These are phyloP conservation scores for Agriopis marginaria DNA, from an alignment of 2,888 invertebrate genomes.

Conservation along the genomic window DNA sequence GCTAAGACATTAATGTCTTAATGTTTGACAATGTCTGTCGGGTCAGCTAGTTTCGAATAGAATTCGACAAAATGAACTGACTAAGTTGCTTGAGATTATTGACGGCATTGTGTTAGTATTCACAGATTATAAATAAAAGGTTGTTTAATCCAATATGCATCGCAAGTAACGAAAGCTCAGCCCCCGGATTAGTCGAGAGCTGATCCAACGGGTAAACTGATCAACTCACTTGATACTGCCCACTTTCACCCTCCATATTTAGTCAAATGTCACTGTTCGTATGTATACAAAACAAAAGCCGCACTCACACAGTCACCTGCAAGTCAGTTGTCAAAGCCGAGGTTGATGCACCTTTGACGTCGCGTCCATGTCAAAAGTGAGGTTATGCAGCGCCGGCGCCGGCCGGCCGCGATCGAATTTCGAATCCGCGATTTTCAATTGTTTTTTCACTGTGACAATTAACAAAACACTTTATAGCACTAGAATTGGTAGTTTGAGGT, in stretches of 20 bases:
- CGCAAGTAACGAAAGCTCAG: constrained; percentile 1
- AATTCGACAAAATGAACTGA: neutral
- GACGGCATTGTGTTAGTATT: neutral
- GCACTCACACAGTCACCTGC: constrained; percentile 77
- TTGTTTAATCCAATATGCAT: neutral
- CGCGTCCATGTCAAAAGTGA: constrained; percentile 63
- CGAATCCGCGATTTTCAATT: constrained; percentile 21
- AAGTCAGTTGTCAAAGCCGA: constrained; percentile 56
- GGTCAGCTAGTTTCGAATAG: constrained; percentile 1
- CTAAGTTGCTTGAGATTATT: neutral
- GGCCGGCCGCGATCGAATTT: constrained; percentile 51
- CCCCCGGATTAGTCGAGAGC: constrained; percentile 43
- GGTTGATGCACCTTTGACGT: constrained; percentile 66
- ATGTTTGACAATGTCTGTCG: too few relatives aligned
- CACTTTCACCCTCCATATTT: constrained; percentile 67
- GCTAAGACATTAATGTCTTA: too few relatives aligned
- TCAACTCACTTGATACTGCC: constrained; percentile 63
- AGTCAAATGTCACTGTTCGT: constrained; percentile 62
- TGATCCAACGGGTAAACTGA: constrained; percentile 48
- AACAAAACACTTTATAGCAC: constrained; percentile 10
- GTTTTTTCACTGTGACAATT: constrained; percentile 28
- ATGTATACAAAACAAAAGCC: constrained; percentile 66
- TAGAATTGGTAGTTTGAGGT: constrained; percentile 2
- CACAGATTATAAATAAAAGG: too few relatives aligned
- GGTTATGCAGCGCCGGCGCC: constrained; percentile 60